Conservation (phyloP, 1,140 invertebrate genomes). For the Notospermus geniculatus region DNA sequence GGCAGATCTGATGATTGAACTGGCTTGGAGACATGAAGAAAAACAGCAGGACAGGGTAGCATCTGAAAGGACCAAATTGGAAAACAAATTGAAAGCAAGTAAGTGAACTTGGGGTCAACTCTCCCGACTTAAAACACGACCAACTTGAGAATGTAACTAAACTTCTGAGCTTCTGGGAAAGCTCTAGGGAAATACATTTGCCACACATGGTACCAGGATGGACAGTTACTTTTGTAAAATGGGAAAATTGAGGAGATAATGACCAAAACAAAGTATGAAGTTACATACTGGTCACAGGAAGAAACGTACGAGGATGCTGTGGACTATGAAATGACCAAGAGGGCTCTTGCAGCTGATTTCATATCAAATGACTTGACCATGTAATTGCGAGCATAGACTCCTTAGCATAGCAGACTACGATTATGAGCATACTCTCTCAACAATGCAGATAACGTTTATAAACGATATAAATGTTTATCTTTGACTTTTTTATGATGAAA, state of each 20-base stretch:
- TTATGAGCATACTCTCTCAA: no score
- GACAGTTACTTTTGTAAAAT: background rate
- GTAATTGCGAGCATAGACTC: no score
- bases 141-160: background rate
- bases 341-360: background rate
- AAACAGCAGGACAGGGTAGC: background rate
- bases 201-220: background rate
- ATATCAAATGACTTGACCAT: slow-evolving; percentile 3
- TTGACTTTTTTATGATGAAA: no score
- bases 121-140: background rate
- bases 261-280: background rate
- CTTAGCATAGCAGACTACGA: no score
- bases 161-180: background rate
- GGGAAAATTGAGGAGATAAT: slow-evolving; percentile 3
- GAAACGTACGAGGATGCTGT: background rate
- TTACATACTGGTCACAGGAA: background rate
- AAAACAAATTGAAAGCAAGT: background rate
- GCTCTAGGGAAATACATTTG: background rate
- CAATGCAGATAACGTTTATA: no score
- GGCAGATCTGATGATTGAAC: background rate
- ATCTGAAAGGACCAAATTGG: background rate
- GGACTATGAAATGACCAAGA: slow-evolving; percentile 2
- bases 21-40: background rate
- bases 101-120: background rate
- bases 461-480: no score